phyloP scores from a whole-genome alignment of 2,797 vertebrate species.

The Etheostoma perlongum region DNA sequence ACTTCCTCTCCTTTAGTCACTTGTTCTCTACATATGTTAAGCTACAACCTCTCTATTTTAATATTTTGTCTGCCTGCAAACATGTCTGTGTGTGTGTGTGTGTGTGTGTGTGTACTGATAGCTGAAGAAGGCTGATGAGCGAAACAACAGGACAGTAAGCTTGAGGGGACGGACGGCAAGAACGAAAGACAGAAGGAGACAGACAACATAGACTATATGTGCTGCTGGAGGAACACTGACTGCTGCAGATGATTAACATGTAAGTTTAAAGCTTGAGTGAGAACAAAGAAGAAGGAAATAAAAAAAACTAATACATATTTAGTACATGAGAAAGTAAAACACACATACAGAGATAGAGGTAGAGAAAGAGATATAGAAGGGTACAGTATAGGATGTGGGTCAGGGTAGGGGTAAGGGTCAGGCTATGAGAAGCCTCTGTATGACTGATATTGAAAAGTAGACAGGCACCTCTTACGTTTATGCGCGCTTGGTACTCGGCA shows the following conservation, averaged over 20 bases:
- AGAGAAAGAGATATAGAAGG: constrained; percentile 61
- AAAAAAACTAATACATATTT: constrained; percentile 18
- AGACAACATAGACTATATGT: constrained; percentile 12
- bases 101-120: constrained; percentile 8
- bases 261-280: constrained; percentile 35
- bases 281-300: constrained; percentile 12
- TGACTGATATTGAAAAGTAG: constrained; percentile 99
- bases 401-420: constrained; percentile 66
- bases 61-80: constrained; percentile 8
- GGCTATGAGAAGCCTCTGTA: constrained; percentile 88
- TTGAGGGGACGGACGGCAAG: constrained; percentile 8
- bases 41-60: background rate
- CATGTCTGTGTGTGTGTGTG: background rate
- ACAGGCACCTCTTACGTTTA: constrained; percentile 99
- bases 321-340: constrained; percentile 39
- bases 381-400: constrained; percentile 62
- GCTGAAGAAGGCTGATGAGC: background rate
- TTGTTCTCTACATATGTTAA: constrained; percentile 6
- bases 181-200: constrained; percentile 39
- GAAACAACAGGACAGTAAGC: constrained; percentile 2
- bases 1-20: background rate
- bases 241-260: constrained; percentile 27
- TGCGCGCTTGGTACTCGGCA: constrained; percentile 99
- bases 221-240: constrained; percentile 14
- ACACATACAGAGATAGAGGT: constrained; percentile 34